These are phyloP conservation scores for Epizoanthus rinbou DNA, from an alignment of 92 coral and sea anemone genomes.

Conservation along the genomic window DNA sequence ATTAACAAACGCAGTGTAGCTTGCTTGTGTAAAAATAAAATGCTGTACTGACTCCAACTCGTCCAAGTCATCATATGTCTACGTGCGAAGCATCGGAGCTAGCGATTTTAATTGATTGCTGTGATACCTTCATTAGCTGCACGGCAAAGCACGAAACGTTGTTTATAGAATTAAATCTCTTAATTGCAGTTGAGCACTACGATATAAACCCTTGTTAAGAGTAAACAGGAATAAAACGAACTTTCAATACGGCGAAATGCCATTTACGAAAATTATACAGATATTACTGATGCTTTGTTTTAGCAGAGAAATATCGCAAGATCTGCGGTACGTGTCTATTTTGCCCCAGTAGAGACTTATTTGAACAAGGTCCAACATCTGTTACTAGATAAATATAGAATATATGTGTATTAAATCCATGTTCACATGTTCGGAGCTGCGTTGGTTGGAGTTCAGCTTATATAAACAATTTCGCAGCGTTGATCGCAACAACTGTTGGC, in stretches of 20 bases:
- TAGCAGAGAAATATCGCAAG: too few species aligned
- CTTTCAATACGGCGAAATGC: too few species aligned
- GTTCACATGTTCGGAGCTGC: background rate
- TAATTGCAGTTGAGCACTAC: background rate
- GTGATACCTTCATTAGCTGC: background rate
- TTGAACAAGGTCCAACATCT: too few species aligned
- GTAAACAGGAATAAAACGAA: too few species aligned
- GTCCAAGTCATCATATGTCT: background rate
- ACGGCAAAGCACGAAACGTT: background rate
- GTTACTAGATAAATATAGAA: background rate
- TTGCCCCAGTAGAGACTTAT: too few species aligned
- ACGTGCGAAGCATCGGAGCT: background rate
- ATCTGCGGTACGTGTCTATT: too few species aligned
- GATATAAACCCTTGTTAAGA: too few species aligned
- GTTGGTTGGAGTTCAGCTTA: background rate
- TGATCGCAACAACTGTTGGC: conserved; percentile 5
- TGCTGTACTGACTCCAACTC: background rate
- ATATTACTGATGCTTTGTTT: too few species aligned
- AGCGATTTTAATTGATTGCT: background rate
- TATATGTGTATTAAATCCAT: background rate
- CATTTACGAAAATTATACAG: too few species aligned
- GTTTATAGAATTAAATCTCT: background rate
- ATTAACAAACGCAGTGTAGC: background rate
- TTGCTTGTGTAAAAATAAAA: background rate
- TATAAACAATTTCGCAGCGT: background rate